phyloP scores from a whole-genome alignment of 2,888 invertebrate genomes.

The Xestia xanthographa region DNA sequence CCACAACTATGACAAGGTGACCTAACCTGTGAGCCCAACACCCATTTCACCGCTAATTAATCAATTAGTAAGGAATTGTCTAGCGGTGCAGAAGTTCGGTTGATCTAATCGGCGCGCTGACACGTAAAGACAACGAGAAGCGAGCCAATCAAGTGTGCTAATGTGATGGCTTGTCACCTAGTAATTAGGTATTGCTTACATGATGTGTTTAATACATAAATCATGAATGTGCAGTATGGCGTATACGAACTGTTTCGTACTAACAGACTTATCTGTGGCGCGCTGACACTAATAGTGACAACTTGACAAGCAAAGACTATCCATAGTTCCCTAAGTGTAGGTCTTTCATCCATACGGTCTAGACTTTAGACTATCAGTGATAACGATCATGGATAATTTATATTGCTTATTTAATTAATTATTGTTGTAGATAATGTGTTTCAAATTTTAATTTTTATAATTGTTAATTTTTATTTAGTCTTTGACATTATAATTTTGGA shows the following conservation, averaged over 20 bases:
- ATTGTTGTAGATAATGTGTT: too few relatives aligned
- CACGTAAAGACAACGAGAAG: slow-evolving; percentile 61
- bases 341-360: background rate
- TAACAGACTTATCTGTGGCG: background rate
- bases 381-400: too few relatives aligned
- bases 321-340: background rate
- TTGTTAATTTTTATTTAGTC: too few relatives aligned
- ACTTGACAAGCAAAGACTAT: background rate
- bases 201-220: background rate
- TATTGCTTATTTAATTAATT: too few relatives aligned
- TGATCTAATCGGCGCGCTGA: slow-evolving; percentile 63
- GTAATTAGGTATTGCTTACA: slow-evolving; percentile 32
- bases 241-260: background rate
- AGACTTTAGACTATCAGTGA: background rate
- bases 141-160: slow-evolving; percentile 51
- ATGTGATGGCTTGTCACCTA: slow-evolving; percentile 41
- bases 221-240: background rate
- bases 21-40: background rate
- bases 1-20: too few relatives aligned
- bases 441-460: too few relatives aligned
- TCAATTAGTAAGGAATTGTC: slow-evolving; percentile 50
- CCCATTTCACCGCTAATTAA: slow-evolving; percentile 31
- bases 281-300: background rate
- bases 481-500: too few relatives aligned
- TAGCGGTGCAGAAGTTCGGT: slow-evolving; percentile 52